Conservation (phyloP, 2,797 vertebrate species). For the Lycodopsis pacificus region DNA sequence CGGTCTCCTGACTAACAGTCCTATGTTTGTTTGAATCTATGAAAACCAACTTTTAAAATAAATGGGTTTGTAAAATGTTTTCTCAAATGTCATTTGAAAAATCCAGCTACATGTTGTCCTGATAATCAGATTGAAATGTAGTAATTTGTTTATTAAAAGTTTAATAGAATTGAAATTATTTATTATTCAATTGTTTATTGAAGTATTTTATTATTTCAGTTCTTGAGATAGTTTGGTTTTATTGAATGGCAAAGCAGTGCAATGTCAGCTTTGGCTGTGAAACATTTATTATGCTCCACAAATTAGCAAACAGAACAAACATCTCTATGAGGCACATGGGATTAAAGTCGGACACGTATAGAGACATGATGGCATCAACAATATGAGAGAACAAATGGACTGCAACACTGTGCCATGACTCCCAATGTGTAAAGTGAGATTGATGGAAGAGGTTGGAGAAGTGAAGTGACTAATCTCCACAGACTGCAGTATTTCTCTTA, state of each 20-base stretch:
- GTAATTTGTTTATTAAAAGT: neutral
- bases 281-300: neutral
- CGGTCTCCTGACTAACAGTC: neutral
- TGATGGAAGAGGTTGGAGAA: constrained; percentile 55
- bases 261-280: neutral
- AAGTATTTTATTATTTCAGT: neutral
- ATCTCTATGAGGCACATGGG: constrained; percentile 20
- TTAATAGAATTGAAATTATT: neutral
- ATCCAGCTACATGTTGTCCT: no score
- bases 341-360: constrained; percentile 15
- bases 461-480: constrained; percentile 50
- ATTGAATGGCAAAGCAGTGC: neutral
- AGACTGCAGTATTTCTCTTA: constrained; percentile 51
- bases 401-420: constrained; percentile 51
- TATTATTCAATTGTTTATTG: neutral
- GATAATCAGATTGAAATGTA: neutral
- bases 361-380: constrained; percentile 46
- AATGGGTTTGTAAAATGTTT: no score
- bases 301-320: constrained; percentile 14
- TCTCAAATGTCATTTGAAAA: no score
- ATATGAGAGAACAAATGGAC: constrained; percentile 61
- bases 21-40: no score
- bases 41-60: no score
- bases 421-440: constrained; percentile 41
- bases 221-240: neutral